Percentiles rank a stretch among this genome's conserved stretches.
Conservation (phyloP, 2,888 invertebrate species). For the Buathra laborator region DNA sequence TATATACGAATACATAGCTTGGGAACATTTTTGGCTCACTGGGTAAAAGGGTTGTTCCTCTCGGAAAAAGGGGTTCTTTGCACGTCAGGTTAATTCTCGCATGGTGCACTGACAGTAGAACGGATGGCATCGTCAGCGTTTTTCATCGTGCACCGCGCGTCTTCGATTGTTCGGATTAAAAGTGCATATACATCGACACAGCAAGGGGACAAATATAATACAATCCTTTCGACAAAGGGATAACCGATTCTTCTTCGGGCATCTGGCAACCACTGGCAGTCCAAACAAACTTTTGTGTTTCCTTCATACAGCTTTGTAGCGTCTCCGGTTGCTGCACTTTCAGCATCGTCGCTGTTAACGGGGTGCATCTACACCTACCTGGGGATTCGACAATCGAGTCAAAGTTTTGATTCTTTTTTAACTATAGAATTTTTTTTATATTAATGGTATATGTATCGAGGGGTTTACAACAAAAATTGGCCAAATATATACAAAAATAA, state of each 20-base stretch:
- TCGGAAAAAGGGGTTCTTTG: conserved; percentile 25
- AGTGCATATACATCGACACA: conserved; percentile 52
- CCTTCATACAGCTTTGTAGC: conserved; percentile 71
- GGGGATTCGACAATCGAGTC: too few species aligned
- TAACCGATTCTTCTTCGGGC: conserved; percentile 42
- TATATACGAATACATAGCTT: not conserved
- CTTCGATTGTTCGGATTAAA: not conserved
- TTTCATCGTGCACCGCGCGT: conserved; percentile 1
- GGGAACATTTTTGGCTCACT: conserved; percentile 28
- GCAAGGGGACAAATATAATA: conserved; percentile 11
- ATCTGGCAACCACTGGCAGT: conserved; percentile 79
- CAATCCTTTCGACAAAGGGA: conserved; percentile 52
- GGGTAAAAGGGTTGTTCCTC: conserved; percentile 48
- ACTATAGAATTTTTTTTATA: too few species aligned
- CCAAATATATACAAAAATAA: not conserved
- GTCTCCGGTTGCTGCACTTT: conserved; percentile 25
- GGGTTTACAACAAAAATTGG: not conserved
- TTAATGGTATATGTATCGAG: too few species aligned
- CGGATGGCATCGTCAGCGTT: conserved; percentile 43
- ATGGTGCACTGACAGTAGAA: conserved; percentile 45
- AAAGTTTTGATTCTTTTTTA: too few species aligned
- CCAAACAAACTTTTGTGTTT: conserved; percentile 79
- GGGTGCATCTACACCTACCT: too few species aligned
- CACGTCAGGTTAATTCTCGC: conserved; percentile 61
- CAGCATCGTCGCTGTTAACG: conserved; percentile 12